Evolutionary conservation across 92 coral and sea anemone genomes (phyloP), one percentile per base, ranked within the genome.

Genomic region (Epizoanthus scotinus): DNA sequence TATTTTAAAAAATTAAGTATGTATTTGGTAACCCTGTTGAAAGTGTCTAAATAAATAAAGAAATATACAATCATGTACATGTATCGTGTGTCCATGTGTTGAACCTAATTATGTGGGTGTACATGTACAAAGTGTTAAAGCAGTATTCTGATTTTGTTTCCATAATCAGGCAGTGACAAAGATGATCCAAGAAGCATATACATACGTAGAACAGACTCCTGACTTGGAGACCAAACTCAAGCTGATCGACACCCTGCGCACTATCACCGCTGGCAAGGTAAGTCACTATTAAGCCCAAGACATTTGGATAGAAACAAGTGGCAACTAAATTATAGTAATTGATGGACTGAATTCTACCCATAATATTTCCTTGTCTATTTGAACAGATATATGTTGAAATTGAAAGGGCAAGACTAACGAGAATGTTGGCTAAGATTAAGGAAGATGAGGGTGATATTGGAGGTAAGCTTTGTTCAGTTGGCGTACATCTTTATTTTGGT

Each of bases 221-320:
- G 93, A 95, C 83, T 78, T 87, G 65, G 98, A 95, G 57, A 95
- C 91, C 9, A 95, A 93, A 63, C 89, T 95, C 15, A 93, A 95
- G 70, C 79, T 95, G 86, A 95, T 95, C 75, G 99, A 95, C 84
- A 95, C 99, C 0, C 86, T 95, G 54, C 86, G 96, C 9, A 89
- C 98, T 14, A 95, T 95, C 17, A 90, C 99, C 10, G 99, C 99
- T 36, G 99, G 99, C 67, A 95, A 95, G 94, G 99, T 91, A 78
- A 34, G 69, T 64, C 21, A 8, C 17, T 34, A 34, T 34, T 34
- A 34, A 34, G 6, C 40, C 40, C 40, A 34, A 34, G 6, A 34
- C 40, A 34, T 6, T 34, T 34, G 3, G 40, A 34, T 34, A 6
- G 40, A 34, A 34, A 34, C 40, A 34, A 0, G 40, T 34, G 40